These are phyloP conservation scores for Corythaixoides concolor DNA, from an alignment of 2,113 vertebrate genomes.

Conservation along the genomic window DNA sequence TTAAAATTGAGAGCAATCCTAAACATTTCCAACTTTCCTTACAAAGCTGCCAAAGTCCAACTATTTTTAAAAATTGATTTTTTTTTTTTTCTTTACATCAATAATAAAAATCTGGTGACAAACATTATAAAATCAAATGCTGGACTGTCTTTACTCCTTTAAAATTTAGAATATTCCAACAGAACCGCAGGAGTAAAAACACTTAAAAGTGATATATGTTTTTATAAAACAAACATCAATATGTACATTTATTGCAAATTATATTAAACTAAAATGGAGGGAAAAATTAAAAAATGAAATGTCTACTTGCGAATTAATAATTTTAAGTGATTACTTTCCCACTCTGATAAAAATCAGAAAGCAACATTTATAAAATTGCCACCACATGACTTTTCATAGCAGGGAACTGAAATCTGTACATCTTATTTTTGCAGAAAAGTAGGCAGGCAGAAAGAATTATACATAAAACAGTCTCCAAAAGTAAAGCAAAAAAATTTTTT, in stretches of 20 bases:
- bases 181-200: constrained; percentile 77
- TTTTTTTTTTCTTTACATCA: constrained; percentile 75
- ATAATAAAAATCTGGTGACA: constrained; percentile 85
- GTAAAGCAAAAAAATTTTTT: constrained; percentile 72
- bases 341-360: constrained; percentile 85
- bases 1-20: constrained; percentile 74
- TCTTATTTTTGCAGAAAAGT: constrained; percentile 84
- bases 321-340: constrained; percentile 79
- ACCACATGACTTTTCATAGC: constrained; percentile 84
- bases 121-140: constrained; percentile 83
- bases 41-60: constrained; percentile 81
- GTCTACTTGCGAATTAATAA: constrained; percentile 78
- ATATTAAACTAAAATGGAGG: constrained; percentile 82
- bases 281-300: constrained; percentile 79
- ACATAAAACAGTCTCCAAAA: constrained; percentile 82
- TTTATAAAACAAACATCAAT: constrained; percentile 82
- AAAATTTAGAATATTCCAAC: constrained; percentile 81
- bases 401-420: constrained; percentile 84
- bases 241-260: constrained; percentile 87
- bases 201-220: constrained; percentile 79
- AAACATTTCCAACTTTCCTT: constrained; percentile 77
- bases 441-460: constrained; percentile 83
- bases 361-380: constrained; percentile 84
- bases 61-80: constrained; percentile 76
- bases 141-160: constrained; percentile 78